Evolutionary conservation across 2,888 invertebrate genomes (phyloP).

Genomic region (Sinotaia quadrata): DNA sequence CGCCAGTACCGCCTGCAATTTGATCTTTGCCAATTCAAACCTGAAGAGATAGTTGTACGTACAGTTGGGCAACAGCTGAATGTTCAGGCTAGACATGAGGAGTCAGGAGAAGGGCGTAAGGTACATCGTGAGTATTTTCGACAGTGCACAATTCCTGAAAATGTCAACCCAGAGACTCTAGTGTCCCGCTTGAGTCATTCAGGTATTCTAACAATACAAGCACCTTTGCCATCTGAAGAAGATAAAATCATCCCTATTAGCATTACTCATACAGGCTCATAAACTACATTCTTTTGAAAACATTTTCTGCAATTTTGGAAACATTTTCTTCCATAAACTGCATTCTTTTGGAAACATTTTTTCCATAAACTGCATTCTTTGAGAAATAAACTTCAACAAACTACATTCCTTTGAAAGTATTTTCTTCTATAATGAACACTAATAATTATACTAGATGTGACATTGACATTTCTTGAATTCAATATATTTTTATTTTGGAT

Average conservation of each 20-base stretch:
- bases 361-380: no score
- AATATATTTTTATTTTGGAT: no score
- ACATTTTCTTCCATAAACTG: no score
- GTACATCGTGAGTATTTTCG: constrained; percentile 98
- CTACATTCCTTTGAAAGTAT: no score
- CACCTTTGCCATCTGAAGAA: constrained; percentile 87
- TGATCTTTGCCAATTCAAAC: constrained; percentile 96
- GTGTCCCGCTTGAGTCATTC: constrained; percentile 96
- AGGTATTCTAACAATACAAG: constrained; percentile 96
- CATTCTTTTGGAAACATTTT: no score
- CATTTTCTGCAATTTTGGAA: no score
- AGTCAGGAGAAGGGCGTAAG: constrained; percentile 95
- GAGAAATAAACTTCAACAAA: no score
- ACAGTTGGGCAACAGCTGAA: constrained; percentile 95
- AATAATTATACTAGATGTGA: no score
- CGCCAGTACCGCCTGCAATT: constrained; percentile 87
- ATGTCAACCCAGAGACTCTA: constrained; percentile 96
- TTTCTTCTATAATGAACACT: no score
- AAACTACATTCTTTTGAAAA: no score
- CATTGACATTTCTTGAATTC: no score
- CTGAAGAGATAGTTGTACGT: constrained; percentile 97
- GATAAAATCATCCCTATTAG: constrained; percentile 90
- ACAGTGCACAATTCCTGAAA: constrained; percentile 94
- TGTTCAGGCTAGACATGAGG: constrained; percentile 94
- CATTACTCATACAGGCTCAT: no score